Evolutionary conservation across 92 coral and sea anemone genomes (phyloP), one percentile per base, ranked within the genome.

Genomic region (Plumapathes pennacea): DNA sequence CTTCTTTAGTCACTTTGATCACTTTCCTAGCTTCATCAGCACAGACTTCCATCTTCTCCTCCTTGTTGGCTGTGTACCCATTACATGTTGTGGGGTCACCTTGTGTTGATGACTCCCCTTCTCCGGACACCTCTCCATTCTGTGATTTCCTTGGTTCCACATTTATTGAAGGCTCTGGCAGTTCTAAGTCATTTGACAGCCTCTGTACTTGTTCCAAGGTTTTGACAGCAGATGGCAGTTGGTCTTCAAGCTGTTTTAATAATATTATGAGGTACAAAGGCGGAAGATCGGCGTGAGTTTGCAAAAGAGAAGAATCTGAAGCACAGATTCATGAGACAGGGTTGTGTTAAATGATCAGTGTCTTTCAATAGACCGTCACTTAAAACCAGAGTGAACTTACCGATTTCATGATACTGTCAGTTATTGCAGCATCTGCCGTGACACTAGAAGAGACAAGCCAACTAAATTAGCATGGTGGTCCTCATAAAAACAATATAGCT

Each of bases 181-280:
- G 55, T 29, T 46, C 36, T 32, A 88, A 56, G 74, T 88, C 84
- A 8, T 88, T 80, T 23, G 78, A 57, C 37, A 85, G 51, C 8
- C 27, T 5, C 12, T 78, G 64, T 38, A 84, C 90, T 68, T 88
- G 85, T 38, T 83, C 66, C 18, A 88, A 80, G 22, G 83, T 70
- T 10, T 71, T 31, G 32, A 88, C 58, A 10, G 84, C 72, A 8
- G 72, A 50, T 12, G 83, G 55, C 5, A 83, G 81, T 52, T 83
- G 77, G 12, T 78, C 90, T 58, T 78, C 77, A 43, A 88, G 86
- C 96, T 88, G 72, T 3, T 0, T 1, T 46, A 29, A 33, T 21
- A 25, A 71, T 34, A 45, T n/a, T n/a, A n/a, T n/a, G n/a, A n/a
- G n/a, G n/a, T n/a, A n/a, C n/a, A n/a, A n/a, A n/a, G n/a, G n/a